Base-by-base conservation (phyloP, 2,888 invertebrate genomes). In the Coelinius sp. region DNA sequence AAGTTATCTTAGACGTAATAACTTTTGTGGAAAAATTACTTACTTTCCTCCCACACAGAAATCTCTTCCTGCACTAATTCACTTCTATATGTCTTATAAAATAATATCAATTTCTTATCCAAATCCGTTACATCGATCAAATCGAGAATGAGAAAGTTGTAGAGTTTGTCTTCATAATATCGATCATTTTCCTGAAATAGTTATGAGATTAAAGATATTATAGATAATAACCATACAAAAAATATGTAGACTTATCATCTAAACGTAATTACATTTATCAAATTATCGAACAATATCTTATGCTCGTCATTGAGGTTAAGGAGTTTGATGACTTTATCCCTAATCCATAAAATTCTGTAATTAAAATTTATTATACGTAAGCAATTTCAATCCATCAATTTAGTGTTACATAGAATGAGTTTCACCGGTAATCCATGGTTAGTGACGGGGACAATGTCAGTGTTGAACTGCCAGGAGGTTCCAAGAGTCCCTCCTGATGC, bases 1-100 rank as follows among this genome's bases (percentile, higher is more conserved):
- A 38, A 62, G 41, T 41, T 22, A 62, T 27, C 4, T 49, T 53
- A 20, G 22, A 17, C n/a, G n/a, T 17, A 8, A 52, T 68, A 41
- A 68, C 17, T 68, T 35, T 27, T 52, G 24, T 31, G 41, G 17
- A 22, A 17, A 52, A 38, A 14, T 63, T 64, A 82, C 90, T 91
- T 89, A 94, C 94, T 92, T 90, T 93, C 92, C 88, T 94, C 93
- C 78, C 91, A 89, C 44, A 92, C 90, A 2, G 92, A 90, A 73
- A 94, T 91, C 86, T 95, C 94, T 82, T 93, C 93, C 81, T 95
- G 94, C 17, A 93, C 90, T 7, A 94, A 88, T 83, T 93, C 93
- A 79, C 93, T 94, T 65, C 92, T 92, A 78, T 92, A 92, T 0
- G 93, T 93, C 83, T 93, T 93, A 81, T 93, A 91, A 14, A 94